Evolutionary conservation across 2,888 invertebrate genomes (phyloP), one percentile per base, ranked within the genome.

Genomic region (Hyposoter didymator): DNA sequence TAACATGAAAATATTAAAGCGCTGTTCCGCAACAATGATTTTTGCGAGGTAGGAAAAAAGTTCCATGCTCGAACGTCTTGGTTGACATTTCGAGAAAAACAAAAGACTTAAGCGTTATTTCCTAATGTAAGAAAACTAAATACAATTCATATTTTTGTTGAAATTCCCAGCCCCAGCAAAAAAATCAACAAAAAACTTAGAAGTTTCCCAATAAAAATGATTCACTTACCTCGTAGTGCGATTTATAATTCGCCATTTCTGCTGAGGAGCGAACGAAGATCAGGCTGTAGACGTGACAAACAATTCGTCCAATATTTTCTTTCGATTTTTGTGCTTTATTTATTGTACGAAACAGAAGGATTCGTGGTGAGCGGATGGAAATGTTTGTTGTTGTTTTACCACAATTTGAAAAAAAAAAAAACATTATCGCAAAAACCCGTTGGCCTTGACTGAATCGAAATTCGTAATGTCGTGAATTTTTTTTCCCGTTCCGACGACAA

Each of bases 301-400:
- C 22, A 45, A 72, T 7, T 39, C 2, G 4, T 64, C 32, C 12
- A 19, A 59, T 47, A 66, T 75, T 74, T 22, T 35, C 43, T 74
- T 47, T 79, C 78, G 81, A 82, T 84, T 83, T 87, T 88, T 79
- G 74, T 55, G 73, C 64, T 85, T 88, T 64, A 74, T 91, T 91
- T 92, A 90, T 92, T 91, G 87, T 90, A 90, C 88, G 91, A 91
- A 90, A 91, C 86, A 89, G 89, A 89, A 89, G 75, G 87, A 75
- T 88, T 88, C 80, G 86, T 83, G 89, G 64, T 28, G 12, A 78
- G 72, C 66, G 43, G 83, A 84, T 75, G 82, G 87, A 84, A 82
- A 87, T 84, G 87, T n/a, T n/a, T n/a, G n/a, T 88, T 90, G 91
- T 72, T 87, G 87, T 88, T 89, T 28, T 28, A 28, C 28, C 28